Evolutionary conservation across 2,888 invertebrate genomes (phyloP), one percentile per base, ranked within the genome.

Genomic region (Autographa pulchrina): DNA sequence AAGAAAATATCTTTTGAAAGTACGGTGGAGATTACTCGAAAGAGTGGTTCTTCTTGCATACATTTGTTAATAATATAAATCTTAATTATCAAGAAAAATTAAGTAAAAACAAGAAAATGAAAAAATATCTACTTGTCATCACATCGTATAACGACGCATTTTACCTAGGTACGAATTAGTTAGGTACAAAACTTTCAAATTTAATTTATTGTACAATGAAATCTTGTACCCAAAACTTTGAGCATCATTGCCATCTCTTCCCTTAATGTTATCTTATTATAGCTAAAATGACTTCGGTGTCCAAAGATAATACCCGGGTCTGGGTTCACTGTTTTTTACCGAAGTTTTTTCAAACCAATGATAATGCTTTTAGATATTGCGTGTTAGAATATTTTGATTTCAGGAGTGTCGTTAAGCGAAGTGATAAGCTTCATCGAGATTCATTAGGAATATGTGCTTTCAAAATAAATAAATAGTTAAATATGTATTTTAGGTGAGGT

Each of bases 261-360:
- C 92, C 92, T 93, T 95, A 96, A 95, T 94, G 94, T 96, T 95
- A 96, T 96, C 96, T 96, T 96, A 96, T 96, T 96, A 96, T 93
- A 92, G 94, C 94, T 96, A 96, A 96, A 96, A 96, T 96, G 95
- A 96, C 94, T 96, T 95, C 89, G 95, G 94, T 96, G 96, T 95
- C 94, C 92, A 89, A 87, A 96, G 95, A 96, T 96, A 96, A 95
- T 95, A 93, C 93, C 88, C 78, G 90, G 87, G 87, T 84, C 90
- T 88, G 88, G 92, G 93, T 90, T 91, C 85, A 91, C 85, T 83
- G 91, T 94, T 95, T 95, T 95, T 95, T 94, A 91, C 86, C 78
- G 81, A 67, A 80, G 86, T 89, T 92, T 92, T 93, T 93, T 83
- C 86, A 87, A 81, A 78, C 65, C 67, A 77, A 83, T 90, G 92